Evolutionary conservation across 2,113 vertebrate species (phyloP), one percentile per base, ranked within the genome.

Genomic region (Ciconia stormi): DNA sequence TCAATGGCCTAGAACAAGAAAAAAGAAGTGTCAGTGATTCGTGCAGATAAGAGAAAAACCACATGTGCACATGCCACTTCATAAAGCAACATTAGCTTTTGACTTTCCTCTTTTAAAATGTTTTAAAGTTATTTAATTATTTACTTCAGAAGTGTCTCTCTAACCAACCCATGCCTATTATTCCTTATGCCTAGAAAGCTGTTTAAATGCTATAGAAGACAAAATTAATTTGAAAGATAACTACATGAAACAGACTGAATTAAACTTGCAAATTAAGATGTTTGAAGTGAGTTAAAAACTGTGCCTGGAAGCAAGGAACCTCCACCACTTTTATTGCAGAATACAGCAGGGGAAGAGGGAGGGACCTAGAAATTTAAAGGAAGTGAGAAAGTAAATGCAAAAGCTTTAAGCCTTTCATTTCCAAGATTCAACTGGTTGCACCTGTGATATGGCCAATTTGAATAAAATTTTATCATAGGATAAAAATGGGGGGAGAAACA

Each of bases 1-100:
- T 99, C 98, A 98, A 98, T 98, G 97, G 98, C 98, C 98, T 99
- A 98, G 94, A 98, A 98, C n/a, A 97, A 97, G 97, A 98, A 98
- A 98, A 97, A 97, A 97, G 95, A 95, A 93, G 69, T 62, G 96
- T 98, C 96, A 98, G 95, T 97, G 66, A 93, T 85, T 90, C 59
- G 44, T 55, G 47, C 52, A 93, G 90, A 73, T 87, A 85, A 94
- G 61, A 81, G 53, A 67, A 82, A 90, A 95, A 26, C 40, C 86
- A 89, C 89, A 80, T 2, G 47, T 25, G 65, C 72, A 81, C 2
- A 6, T 65, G 76, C 56, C 52, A 62, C 50, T 95, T 85, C 61
- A 89, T 50, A 92, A 72, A 90, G 92, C 44, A 79, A 67, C 79
- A 87, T 56, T 16, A 91, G 83, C 82, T 90, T 92, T 16, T 92